Conservation (phyloP, 2,888 invertebrate species). For the Rapana venosa region DNA sequence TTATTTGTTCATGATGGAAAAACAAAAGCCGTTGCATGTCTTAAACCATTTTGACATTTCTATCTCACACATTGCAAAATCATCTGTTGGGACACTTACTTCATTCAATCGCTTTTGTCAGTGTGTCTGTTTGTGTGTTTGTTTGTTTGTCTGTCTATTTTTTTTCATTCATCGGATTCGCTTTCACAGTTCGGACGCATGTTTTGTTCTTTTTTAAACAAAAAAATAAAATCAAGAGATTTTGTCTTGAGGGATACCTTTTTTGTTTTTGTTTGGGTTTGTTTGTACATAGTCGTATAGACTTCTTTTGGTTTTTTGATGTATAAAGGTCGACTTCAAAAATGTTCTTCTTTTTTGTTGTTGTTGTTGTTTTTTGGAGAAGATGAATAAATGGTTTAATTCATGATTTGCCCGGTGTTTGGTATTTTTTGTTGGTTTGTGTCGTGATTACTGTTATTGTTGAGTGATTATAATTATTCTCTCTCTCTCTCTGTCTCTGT, state of each 20-base stretch:
- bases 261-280: too few species aligned
- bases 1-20: too few species aligned
- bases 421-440: background rate
- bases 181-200: conserved; percentile 9
- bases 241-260: too few species aligned
- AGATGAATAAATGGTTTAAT: conserved; percentile 33
- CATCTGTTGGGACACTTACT: too few species aligned
- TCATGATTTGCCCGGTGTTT: background rate
- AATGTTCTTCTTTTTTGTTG: conserved; percentile 11
- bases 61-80: too few species aligned
- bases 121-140: background rate
- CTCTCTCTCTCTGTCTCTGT: too few species aligned
- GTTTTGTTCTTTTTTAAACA: background rate
- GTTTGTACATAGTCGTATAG: conserved; percentile 25
- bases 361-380: background rate
- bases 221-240: conserved; percentile 34
- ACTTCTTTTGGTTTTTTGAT: background rate
- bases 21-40: too few species aligned
- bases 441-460: background rate
- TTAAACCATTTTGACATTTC: too few species aligned
- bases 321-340: background rate
- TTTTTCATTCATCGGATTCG: background rate
- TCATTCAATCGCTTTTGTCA: too few species aligned
- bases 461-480: too few species aligned
- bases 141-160: background rate